Conservation (phyloP, 1,140 invertebrate species). For the Trichonephila inaurata region DNA sequence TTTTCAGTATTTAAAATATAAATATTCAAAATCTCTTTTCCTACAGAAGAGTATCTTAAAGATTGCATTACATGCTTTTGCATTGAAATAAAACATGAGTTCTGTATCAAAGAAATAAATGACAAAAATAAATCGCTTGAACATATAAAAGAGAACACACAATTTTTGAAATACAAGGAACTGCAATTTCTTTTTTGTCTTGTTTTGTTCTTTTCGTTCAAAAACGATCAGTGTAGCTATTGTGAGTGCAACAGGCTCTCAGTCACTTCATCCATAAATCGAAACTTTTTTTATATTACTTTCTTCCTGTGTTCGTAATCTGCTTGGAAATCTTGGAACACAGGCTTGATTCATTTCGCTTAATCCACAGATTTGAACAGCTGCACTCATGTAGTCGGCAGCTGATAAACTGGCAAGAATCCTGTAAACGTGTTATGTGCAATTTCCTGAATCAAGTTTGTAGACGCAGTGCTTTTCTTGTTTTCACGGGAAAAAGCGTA, state of each 20-base stretch:
- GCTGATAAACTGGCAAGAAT: slow-evolving; percentile 1
- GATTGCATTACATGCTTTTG: background rate
- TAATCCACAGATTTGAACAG: slow-evolving; percentile 53
- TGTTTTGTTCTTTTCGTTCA: background rate
- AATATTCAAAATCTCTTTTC: background rate
- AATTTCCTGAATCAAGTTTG: slow-evolving; percentile 9
- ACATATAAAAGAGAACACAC: background rate
- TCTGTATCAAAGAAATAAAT: too few species aligned
- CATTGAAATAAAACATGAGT: too few species aligned
- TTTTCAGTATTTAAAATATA: background rate
- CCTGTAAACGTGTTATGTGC: background rate
- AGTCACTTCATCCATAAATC: slow-evolving; percentile 16
- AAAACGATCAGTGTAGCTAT: background rate
- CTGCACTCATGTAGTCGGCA: slow-evolving; percentile 18
- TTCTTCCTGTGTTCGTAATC: slow-evolving; percentile 26
- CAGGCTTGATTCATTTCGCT: slow-evolving; percentile 11
- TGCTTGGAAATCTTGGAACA: slow-evolving; percentile 8
- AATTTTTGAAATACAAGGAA: background rate
- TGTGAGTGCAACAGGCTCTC: slow-evolving; percentile 12
- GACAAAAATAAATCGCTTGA: background rate
- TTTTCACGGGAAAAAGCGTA: background rate
- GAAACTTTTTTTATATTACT: slow-evolving; percentile 28
- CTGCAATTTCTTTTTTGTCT: background rate
- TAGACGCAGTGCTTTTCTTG: background rate
- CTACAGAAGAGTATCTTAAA: background rate